Percentiles rank a stretch among this genome's conserved stretches.
phyloP scores from a whole-genome alignment of 2,888 invertebrate genomes.

The Melipona beecheii region DNA sequence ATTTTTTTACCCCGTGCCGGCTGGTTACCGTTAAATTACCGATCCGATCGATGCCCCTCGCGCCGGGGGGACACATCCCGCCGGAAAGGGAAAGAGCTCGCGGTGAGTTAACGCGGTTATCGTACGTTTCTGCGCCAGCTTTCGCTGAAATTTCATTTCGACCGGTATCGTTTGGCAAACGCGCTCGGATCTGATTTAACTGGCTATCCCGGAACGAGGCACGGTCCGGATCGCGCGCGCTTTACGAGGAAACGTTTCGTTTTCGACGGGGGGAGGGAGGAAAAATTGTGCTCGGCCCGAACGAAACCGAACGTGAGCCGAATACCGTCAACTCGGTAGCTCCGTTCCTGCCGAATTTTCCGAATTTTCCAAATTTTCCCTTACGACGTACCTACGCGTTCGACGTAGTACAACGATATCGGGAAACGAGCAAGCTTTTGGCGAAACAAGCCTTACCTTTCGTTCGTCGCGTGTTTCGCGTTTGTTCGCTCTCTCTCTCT shows the following conservation, averaged over 20 bases:
- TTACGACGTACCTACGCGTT: background rate
- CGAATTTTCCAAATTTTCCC: background rate
- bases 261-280: background rate
- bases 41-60: conserved; percentile 39
- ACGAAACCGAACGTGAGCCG: conserved; percentile 28
- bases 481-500: background rate
- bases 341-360: background rate
- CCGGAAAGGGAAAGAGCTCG: background rate
- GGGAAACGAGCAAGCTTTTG: background rate
- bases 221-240: too few species aligned
- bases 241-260: background rate
- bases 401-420: background rate
- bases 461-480: too few species aligned
- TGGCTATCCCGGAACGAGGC: background rate
- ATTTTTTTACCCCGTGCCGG: conserved; percentile 55
- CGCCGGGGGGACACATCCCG: background rate
- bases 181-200: conserved; percentile 21
- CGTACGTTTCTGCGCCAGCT: conserved; percentile 15
- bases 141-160: conserved; percentile 29
- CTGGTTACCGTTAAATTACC: conserved; percentile 62
- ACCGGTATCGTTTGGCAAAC: conserved; percentile 23
- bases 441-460: conserved; percentile 13
- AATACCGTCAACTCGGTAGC: background rate
- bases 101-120: conserved; percentile 17
- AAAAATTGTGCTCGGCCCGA: conserved; percentile 2